Evolutionary conservation across 2,797 vertebrate species (phyloP), one percentile per base, ranked within the genome.

Genomic region (Gallirallus australis): DNA sequence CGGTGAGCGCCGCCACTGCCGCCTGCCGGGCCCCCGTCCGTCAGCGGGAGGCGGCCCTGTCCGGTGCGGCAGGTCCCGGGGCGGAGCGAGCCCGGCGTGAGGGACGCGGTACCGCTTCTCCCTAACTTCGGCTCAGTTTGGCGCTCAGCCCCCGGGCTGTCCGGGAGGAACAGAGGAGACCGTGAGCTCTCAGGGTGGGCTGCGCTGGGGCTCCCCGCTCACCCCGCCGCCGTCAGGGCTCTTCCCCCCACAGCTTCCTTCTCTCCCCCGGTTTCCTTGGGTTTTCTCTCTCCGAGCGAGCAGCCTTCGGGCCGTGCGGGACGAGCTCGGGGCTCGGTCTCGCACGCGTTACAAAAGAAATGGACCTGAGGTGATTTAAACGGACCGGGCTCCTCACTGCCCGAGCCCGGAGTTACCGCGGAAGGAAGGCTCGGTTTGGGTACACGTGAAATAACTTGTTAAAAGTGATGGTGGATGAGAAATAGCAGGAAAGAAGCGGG

Each of bases 41-140:
- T 87, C 95, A 96, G 98, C 97, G 85, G 96, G 97, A 79, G 85
- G 65, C 97, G 97, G 9, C n/a, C 94, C 91, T 37, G 86, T 40
- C 86, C 82, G 14, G 39, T 14, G 15, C 33, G 33, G 66, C 30
- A 7, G 37, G 21, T 28, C 72, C 52, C 48, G 94, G 94, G 85
- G 82, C 57, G 75, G 47, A n/a, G 18, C 48, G 48, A 50, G 57
- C 48, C 42, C 13, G 13, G 68, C 27, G 68, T 33, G 71, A 48
- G 90, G 75, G 82, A 42, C 27, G 31, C 17, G 54, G 57, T 18
- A 66, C 40, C 17, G 28, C 45, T 68, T n/a, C 27, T 30, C 15
- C 6, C 17, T 6, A 23, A 19, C 53, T 77, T 56, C 23, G 2
- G 31, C 59, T 12, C 14, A 6, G 57, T 57, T 76, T 6, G 9